phyloP scores from a whole-genome alignment of 1,140 invertebrate species.

The Sitophilus oryzae region DNA sequence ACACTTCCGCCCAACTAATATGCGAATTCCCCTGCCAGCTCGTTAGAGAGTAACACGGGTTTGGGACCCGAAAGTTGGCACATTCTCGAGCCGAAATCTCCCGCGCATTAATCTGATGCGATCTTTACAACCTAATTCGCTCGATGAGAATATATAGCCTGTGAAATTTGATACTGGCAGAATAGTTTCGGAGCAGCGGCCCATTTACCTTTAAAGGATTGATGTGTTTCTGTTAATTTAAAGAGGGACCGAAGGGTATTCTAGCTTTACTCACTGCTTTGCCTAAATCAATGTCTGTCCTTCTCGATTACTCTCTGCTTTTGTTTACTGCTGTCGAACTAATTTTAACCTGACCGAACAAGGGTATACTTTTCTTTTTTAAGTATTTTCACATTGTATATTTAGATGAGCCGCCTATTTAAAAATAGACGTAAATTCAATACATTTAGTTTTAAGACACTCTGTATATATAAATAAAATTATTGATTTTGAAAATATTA shows the following conservation, averaged over 20 bases:
- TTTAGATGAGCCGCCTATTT: no score
- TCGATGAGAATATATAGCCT: slow-evolving; percentile 22
- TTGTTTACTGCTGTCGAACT: no score
- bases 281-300: slow-evolving; percentile 14
- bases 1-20: neutral
- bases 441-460: no score
- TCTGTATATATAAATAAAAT: no score
- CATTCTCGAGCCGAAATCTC: neutral
- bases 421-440: no score
- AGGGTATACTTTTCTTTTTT: no score
- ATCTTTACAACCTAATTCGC: slow-evolving; percentile 17
- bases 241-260: slow-evolving; percentile 16
- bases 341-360: no score
- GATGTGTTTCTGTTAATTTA: slow-evolving; percentile 24
- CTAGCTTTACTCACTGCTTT: slow-evolving; percentile 16
- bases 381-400: no score
- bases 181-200: slow-evolving; percentile 16
- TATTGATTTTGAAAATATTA: no score
- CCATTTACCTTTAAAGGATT: slow-evolving; percentile 22
- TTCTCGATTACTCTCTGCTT: no score
- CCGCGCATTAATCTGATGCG: slow-evolving; percentile 9
- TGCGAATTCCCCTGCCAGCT: neutral
- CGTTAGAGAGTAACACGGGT: neutral
- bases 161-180: slow-evolving; percentile 26
- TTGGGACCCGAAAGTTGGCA: neutral